Evolutionary conservation across 2,797 vertebrate genomes (phyloP), one percentile per base, ranked within the genome.

Genomic region (Fundulus diaphanus): DNA sequence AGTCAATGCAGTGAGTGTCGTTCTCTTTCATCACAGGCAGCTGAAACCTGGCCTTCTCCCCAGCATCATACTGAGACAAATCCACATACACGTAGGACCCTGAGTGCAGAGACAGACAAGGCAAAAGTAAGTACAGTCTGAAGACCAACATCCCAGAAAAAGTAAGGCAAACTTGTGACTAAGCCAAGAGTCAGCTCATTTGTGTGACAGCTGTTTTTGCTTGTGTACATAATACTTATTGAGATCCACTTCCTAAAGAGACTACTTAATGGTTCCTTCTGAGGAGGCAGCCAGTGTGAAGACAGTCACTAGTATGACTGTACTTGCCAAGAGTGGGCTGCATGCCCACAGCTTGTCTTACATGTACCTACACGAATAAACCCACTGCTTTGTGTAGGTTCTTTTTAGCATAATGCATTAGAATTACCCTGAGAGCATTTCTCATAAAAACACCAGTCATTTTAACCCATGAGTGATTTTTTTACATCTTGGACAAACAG

Each of bases 1-100:
- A 99, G 93, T 99, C 98, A 0, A 99, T 98, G 71, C 98, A 99
- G 90, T 99, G 98, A 1, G 98, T 99, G 85, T 99, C 98, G 0
- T 99, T 99, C 91, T 99, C 98, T 91, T 99, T 99, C 98, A 99
- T 99, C 0, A 97, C 95, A 0, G 98, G 98, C 78, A 99, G 96
- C 90, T 97, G 97, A 42, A 99, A 96, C 44, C 97, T 93, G 66
- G 97, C 96, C 88, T 97, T 98, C 90, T 99, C 97, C 73, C 98
- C 98, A 0, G 95, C 91, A 61, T 97, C 96, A 1, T 97, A 96
- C 90, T 97, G 95, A 18, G 98, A 97, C 7, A 97, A 96, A 80
- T 99, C 97, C 93, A 98, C 98, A 78, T 97, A 95, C 97, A 99
- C 99, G 80, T 97, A 99, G 54, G 98, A 98, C 20, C 98, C 98